Evolutionary conservation across 2,113 vertebrate genomes (phyloP).

Genomic region (Motacilla alba): DNA sequence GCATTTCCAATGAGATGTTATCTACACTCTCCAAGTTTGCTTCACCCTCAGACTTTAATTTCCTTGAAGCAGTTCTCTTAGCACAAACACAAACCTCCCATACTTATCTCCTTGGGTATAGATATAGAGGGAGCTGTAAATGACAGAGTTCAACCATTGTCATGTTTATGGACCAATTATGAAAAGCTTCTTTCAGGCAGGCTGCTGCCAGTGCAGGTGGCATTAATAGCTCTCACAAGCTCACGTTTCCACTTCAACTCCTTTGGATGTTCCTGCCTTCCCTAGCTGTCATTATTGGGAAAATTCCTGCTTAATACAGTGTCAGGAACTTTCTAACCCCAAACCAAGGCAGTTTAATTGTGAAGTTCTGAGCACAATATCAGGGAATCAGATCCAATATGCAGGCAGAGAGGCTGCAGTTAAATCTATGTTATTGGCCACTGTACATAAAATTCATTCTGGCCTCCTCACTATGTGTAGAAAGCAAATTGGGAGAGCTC

Average conservation of each 20-base stretch:
- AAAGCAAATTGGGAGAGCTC: not conserved
- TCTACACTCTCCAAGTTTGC: not conserved
- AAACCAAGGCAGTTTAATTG: not conserved
- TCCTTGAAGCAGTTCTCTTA: conserved; percentile 17
- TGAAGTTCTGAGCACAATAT: not conserved
- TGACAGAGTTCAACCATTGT: not conserved
- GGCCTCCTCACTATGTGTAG: accelerated
- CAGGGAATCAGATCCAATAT: not conserved
- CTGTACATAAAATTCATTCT: not conserved
- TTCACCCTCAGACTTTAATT: not conserved
- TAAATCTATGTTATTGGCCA: not conserved
- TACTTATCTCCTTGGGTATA: not conserved
- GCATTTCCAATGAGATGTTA: not conserved
- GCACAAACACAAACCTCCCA: not conserved
- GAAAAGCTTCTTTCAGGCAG: conserved; percentile 42
- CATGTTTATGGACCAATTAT: not conserved
- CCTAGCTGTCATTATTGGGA: not conserved
- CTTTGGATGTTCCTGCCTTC: not conserved
- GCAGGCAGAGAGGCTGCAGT: not conserved
- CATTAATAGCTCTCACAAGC: not conserved
- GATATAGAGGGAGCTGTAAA: conserved; percentile 7
- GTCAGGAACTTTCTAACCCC: not conserved
- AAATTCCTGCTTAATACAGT: not conserved
- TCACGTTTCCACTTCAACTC: conserved; percentile 19
- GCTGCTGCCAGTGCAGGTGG: conserved; percentile 31